Base-by-base conservation (phyloP, 1,140 invertebrate species). In the Chrysopa pallens region DNA sequence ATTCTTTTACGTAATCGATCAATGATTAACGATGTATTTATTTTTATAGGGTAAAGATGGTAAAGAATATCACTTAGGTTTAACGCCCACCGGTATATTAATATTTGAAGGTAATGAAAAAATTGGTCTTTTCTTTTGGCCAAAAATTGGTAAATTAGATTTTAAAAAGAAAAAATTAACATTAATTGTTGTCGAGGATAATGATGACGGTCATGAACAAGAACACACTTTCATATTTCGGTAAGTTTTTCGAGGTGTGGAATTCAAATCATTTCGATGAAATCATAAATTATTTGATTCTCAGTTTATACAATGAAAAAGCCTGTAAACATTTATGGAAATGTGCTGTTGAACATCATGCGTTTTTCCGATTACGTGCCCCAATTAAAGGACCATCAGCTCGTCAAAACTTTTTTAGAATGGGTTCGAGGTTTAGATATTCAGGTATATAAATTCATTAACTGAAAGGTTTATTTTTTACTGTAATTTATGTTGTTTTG, bases 271-370 rank as follows among this genome's bases (percentile, higher is more conserved):
- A 23, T 3, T 5, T 23, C 17, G 17, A 23, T 6, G 3, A 33
- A 33, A 33, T 11, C n/a, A 33, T 33, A 33, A 11, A 33, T 33
- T 33, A 6, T 31, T 45, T 48, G n/a, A 60, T 63, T 8, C 73
- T 64, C 49, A 72, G 84, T 39, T 62, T 98, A 41, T 78, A 84
- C 35, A 97, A 94, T 59, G 91, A 98, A 60, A 95, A 97, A 59
- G 93, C 94, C 0, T 94, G 91, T 60, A 99, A 99, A 63, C 94
- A 98, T 65, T 66, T 99, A 45, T 98, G 96, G 95, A 98, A 98
- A 64, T 98, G 94, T 70, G 94, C 94, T 14, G 88, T 98, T 1
- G 95, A 99, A 60, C 91, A 98, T 68, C 94, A 98, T 63, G 87
- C 92, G 0, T 99, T 99, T 70, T 99, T 98, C 72, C 75, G 94